These are phyloP conservation scores for Tetramorium parvispinum DNA, from an alignment of 1,140 invertebrate genomes.

Conservation along the genomic window DNA sequence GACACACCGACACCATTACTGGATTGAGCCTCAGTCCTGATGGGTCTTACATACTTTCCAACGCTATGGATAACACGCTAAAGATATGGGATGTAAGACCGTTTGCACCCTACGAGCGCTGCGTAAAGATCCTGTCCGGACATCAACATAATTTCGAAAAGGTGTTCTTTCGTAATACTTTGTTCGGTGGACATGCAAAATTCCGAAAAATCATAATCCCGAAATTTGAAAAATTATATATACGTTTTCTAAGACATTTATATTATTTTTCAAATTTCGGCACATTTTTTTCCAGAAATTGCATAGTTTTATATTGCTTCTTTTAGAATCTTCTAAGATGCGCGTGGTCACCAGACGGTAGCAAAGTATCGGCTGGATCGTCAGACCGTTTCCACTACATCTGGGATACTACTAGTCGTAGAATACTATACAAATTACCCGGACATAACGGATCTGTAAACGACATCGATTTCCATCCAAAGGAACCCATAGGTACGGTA, in stretches of 20 bases:
- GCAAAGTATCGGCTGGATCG: constrained; percentile 94
- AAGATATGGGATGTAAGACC: constrained; percentile 93
- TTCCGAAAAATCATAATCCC: too few relatives aligned
- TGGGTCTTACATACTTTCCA: constrained; percentile 97
- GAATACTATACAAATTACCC: constrained; percentile 98
- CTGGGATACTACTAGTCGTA: constrained; percentile 97
- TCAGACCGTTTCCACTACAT: constrained; percentile 98
- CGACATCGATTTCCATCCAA: constrained; percentile 98
- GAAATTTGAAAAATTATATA: too few relatives aligned
- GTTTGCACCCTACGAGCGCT: constrained; percentile 95
- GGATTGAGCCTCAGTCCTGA: constrained; percentile 96
- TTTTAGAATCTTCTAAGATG: constrained; percentile 90
- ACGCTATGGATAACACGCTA: constrained; percentile 98
- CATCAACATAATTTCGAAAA: constrained; percentile 99
- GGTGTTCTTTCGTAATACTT: constrained; percentile 83
- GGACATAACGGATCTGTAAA: constrained; percentile 99
- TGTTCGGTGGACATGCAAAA: not conserved
- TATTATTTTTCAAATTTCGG: too few relatives aligned
- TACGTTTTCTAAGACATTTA: too few relatives aligned
- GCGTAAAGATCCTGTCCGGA: constrained; percentile 96
- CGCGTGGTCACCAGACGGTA: constrained; percentile 93
- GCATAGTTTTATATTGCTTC: not conserved
- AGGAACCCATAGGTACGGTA: constrained; percentile 93
- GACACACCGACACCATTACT: constrained; percentile 97
- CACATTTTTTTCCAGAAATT: not conserved